Conservation (phyloP, 2,113 vertebrate species). For the Bubo scandiacus region DNA sequence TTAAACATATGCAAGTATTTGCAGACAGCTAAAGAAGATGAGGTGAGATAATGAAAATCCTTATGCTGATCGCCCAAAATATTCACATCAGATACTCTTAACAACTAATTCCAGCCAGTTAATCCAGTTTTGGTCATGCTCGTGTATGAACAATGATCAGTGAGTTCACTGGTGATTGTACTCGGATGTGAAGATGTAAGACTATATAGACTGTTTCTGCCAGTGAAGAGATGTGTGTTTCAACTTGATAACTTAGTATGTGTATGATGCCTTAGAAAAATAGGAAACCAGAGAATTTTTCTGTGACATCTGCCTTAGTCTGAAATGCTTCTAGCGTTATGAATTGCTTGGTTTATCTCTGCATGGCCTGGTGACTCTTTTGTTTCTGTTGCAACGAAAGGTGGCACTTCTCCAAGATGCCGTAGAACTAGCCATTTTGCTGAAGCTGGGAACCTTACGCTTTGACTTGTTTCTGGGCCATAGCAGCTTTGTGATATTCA, state of each 20-base stretch:
- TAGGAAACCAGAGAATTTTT: neutral
- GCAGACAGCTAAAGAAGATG: neutral
- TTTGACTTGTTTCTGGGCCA: neutral
- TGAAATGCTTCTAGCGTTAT: neutral
- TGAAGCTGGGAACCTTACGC: neutral
- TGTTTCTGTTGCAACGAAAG: neutral
- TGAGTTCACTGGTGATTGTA: neutral
- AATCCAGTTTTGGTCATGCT: neutral
- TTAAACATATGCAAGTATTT: neutral
- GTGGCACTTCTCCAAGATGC: neutral
- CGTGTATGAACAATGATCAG: rapidly evolving
- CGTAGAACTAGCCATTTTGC: rapidly evolving
- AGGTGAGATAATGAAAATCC: neutral
- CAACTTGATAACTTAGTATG: neutral
- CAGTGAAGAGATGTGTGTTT: neutral
- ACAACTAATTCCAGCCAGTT: neutral
- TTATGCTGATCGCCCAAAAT: neutral
- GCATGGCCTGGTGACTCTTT: neutral
- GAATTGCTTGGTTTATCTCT: neutral
- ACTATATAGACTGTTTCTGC: neutral
- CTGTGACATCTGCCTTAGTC: neutral
- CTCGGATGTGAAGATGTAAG: neutral
- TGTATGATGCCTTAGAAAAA: neutral
- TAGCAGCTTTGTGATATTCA: neutral
- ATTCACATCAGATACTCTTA: rapidly evolving